phyloP scores from a whole-genome alignment of 2,888 invertebrate species.

The Drosophila fungiperda region DNA sequence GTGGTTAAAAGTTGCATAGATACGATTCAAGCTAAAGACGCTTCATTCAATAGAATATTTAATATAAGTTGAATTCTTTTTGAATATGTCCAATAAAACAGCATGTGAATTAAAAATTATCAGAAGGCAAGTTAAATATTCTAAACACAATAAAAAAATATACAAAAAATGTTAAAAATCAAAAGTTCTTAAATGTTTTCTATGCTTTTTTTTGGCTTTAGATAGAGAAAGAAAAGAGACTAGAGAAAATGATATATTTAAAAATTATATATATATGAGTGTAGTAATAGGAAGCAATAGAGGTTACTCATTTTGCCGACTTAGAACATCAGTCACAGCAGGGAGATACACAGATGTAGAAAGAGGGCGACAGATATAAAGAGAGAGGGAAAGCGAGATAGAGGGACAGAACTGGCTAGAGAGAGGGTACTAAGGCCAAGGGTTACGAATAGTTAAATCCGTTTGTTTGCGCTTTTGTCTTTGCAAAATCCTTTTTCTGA shows the following conservation, averaged over 20 bases:
- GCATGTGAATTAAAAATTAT: neutral
- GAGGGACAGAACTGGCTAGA: slow-evolving; percentile 9
- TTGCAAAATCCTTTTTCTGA: slow-evolving; percentile 68
- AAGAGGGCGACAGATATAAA: slow-evolving; percentile 4
- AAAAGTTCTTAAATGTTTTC: neutral
- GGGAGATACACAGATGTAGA: slow-evolving; percentile 19
- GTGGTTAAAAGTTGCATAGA: neutral
- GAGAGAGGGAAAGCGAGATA: neutral
- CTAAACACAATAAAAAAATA: neutral
- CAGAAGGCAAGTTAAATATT: neutral
- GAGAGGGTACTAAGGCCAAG: slow-evolving; percentile 51
- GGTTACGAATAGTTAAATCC: slow-evolving; percentile 74
- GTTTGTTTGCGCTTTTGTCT: slow-evolving; percentile 72
- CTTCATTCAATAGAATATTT: neutral
- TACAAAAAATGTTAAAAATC: neutral
- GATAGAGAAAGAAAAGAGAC: neutral
- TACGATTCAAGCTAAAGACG: neutral
- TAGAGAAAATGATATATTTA: neutral
- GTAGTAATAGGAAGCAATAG: slow-evolving; percentile 39
- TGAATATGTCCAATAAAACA: neutral
- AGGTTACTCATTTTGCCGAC: slow-evolving; percentile 39
- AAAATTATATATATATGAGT: neutral
- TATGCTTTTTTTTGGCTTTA: neutral
- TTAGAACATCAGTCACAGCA: slow-evolving; percentile 43
- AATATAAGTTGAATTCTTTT: neutral